These are phyloP conservation scores for Augiades crinisus DNA, from an alignment of 2,888 invertebrate species.

Conservation along the genomic window DNA sequence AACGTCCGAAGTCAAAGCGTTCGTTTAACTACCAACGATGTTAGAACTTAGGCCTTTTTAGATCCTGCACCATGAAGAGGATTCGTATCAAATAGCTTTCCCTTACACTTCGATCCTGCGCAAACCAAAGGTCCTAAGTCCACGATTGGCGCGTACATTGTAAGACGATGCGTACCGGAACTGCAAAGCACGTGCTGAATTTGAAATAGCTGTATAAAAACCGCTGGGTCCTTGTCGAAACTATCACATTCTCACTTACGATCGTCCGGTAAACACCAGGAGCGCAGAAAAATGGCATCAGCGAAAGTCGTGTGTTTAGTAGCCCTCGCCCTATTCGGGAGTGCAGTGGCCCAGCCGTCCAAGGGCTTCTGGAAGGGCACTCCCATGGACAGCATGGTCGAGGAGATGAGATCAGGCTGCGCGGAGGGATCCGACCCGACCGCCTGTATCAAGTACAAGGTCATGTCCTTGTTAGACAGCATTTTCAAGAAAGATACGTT, in stretches of 20 bases:
- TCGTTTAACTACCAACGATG: slow-evolving; percentile 38
- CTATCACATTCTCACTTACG: slow-evolving; percentile 72
- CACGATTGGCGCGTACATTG: slow-evolving; percentile 53
- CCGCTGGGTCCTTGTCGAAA: slow-evolving; percentile 68
- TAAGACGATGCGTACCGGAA: slow-evolving; percentile 76
- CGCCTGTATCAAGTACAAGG: slow-evolving; percentile 91
- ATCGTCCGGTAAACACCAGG: slow-evolving; percentile 67
- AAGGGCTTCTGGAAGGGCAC: slow-evolving; percentile 87
- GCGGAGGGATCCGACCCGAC: slow-evolving; percentile 88
- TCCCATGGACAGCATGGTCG: slow-evolving; percentile 87
- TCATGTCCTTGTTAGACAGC: slow-evolving; percentile 89
- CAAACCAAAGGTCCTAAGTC: slow-evolving; percentile 60
- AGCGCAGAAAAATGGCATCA: slow-evolving; percentile 64
- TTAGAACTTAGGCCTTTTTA: slow-evolving; percentile 62
- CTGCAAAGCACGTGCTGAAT: slow-evolving; percentile 70
- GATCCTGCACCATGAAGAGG: slow-evolving; percentile 46
- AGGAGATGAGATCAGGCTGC: slow-evolving; percentile 89
- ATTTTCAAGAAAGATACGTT: slow-evolving; percentile 90
- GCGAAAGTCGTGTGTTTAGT: slow-evolving; percentile 69
- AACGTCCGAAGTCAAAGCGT: slow-evolving; percentile 52
- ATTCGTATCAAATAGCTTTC: slow-evolving; percentile 79
- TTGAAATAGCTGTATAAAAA: slow-evolving; percentile 82
- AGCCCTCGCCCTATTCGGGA: slow-evolving; percentile 78
- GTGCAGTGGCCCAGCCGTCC: slow-evolving; percentile 82
- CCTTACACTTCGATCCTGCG: slow-evolving; percentile 62